These are phyloP conservation scores for Sturnira hondurensis DNA, from an alignment of 2,113 vertebrate genomes.

Conservation along the genomic window DNA sequence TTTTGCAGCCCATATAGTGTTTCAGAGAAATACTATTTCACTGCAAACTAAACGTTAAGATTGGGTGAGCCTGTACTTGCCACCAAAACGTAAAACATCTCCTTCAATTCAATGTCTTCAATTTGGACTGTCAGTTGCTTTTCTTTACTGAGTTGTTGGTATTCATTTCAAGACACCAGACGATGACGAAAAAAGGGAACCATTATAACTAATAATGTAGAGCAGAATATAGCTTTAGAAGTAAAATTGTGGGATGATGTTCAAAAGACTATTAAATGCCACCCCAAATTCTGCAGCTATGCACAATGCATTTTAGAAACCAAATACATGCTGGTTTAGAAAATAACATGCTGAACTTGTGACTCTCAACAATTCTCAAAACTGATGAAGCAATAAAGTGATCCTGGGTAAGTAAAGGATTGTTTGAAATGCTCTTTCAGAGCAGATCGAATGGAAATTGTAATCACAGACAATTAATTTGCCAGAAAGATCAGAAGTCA, in stretches of 20 bases:
- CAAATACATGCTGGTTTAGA: not conserved
- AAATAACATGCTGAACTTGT: not conserved
- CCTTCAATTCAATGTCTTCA: not conserved
- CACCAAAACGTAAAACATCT: not conserved
- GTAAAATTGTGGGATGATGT: conserved; percentile 38
- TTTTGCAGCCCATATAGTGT: not conserved
- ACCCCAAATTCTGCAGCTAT: conserved; percentile 4
- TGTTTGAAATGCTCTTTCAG: not conserved
- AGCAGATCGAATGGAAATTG: not conserved
- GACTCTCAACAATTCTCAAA: conserved; percentile 21
- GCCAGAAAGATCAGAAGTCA: not conserved
- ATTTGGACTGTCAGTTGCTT: not conserved
- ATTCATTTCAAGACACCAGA: not conserved
- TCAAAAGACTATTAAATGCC: not conserved
- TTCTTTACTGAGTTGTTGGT: not conserved
- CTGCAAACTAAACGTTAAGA: not conserved
- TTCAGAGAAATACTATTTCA: not conserved
- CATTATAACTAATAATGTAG: not conserved
- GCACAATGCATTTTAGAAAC: conserved; percentile 17
- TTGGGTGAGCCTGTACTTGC: not conserved
- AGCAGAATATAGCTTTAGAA: not conserved
- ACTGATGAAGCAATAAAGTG: not conserved
- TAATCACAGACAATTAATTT: not conserved
- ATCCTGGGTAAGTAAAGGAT: not conserved
- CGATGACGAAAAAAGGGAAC: not conserved